phyloP scores from a whole-genome alignment of 2,888 invertebrate species.

The Luperina nickerlii region DNA sequence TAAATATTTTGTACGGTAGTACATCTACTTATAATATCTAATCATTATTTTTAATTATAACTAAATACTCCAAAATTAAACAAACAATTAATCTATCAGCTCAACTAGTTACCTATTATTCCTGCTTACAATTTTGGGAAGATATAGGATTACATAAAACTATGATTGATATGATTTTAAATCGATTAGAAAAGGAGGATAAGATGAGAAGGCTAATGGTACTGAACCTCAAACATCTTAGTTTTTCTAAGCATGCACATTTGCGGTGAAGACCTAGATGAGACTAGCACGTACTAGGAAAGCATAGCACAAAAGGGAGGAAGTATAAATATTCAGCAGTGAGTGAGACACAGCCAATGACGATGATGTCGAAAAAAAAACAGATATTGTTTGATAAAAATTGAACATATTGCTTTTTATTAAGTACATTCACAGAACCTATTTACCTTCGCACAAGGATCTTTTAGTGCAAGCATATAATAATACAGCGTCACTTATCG shows the following conservation, averaged over 20 bases:
- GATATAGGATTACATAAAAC: neutral
- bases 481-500: conserved; percentile 39
- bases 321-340: neutral
- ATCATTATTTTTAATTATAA: neutral
- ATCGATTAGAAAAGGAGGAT: neutral
- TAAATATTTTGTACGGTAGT: neutral
- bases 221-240: neutral
- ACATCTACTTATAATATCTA: neutral
- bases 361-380: neutral
- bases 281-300: neutral
- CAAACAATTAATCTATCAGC: too few relatives aligned
- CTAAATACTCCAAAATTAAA: neutral
- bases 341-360: neutral
- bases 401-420: neutral
- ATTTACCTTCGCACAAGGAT: conserved; percentile 14
- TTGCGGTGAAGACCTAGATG: neutral
- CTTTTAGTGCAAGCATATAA: conserved; percentile 10
- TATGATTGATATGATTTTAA: too few relatives aligned
- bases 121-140: too few relatives aligned
- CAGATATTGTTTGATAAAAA: neutral
- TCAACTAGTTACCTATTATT: neutral
- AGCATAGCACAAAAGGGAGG: neutral
- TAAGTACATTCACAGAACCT: neutral
- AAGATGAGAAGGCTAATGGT: neutral
- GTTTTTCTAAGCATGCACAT: neutral